phyloP scores from a whole-genome alignment of 2,113 vertebrate species.

The Eudyptes chrysolophus region DNA sequence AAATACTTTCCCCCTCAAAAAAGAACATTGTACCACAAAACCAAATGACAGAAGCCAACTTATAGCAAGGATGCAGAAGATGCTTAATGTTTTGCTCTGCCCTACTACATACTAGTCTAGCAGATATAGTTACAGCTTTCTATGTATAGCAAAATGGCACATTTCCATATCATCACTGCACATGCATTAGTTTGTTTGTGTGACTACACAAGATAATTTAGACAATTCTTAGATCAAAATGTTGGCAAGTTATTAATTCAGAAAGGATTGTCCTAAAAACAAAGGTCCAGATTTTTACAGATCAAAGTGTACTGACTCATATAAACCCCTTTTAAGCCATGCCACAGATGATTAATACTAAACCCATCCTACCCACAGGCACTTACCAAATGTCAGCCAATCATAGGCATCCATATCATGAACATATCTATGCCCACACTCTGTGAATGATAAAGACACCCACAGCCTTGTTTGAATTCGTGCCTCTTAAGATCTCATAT shows the following conservation, averaged over 20 bases:
- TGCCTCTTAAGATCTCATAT: background rate
- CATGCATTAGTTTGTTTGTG: rapidly evolving
- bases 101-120: background rate
- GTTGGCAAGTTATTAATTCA: background rate
- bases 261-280: background rate
- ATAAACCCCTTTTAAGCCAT: background rate
- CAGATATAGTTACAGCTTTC: background rate
- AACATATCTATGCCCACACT: background rate
- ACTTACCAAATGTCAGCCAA: conserved; percentile 4
- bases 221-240: background rate
- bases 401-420: background rate
- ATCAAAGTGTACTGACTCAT: background rate
- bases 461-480: background rate
- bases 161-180: background rate
- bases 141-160: background rate
- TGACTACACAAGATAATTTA: background rate
- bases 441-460: background rate
- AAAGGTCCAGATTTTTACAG: background rate
- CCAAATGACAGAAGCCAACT: background rate
- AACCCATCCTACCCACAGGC: background rate
- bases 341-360: background rate
- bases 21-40: background rate
- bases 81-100: background rate
- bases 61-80: background rate
- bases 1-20: background rate